Evolutionary conservation across 1,140 invertebrate species (phyloP).

Genomic region (Wiebesia pumilae): DNA sequence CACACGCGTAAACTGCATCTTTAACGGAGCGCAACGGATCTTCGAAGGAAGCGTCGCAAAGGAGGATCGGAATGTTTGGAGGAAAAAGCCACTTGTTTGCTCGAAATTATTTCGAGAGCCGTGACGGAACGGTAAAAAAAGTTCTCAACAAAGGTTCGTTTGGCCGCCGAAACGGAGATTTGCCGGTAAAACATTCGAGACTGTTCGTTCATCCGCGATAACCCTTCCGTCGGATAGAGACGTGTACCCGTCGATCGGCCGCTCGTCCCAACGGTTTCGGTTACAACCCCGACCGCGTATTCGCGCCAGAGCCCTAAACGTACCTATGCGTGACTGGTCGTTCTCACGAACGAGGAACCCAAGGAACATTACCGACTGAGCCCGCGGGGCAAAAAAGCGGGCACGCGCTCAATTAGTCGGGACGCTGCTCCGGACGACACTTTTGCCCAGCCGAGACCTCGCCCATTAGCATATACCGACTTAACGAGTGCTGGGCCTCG

Average conservation of each 20-base stretch:
- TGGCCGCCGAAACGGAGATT: background rate
- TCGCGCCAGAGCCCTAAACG: too few species aligned
- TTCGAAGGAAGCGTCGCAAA: too few species aligned
- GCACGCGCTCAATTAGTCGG: background rate
- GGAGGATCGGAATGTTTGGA: too few species aligned
- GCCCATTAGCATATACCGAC: conserved; percentile 32
- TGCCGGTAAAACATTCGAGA: background rate
- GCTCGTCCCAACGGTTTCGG: background rate
- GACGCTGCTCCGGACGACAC: background rate
- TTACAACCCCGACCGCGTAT: too few species aligned
- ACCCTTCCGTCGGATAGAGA: conserved; percentile 3
- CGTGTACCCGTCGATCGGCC: background rate
- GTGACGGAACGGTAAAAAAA: background rate
- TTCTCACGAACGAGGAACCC: background rate
- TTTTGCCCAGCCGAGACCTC: background rate
- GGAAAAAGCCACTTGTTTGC: too few species aligned
- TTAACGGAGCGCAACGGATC: too few species aligned
- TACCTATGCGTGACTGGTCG: background rate
- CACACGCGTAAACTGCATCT: too few species aligned
- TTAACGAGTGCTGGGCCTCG: conserved; percentile 16
- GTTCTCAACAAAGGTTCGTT: background rate
- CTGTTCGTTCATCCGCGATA: background rate
- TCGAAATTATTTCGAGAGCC: background rate
- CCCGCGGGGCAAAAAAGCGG: background rate
- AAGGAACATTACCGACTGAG: background rate